A percentile compares a stretch with the other conserved stretches of the same genome.
Evolutionary conservation across 2,888 invertebrate species (phyloP).

Genomic region (Rhynchonema sp.): DNA sequence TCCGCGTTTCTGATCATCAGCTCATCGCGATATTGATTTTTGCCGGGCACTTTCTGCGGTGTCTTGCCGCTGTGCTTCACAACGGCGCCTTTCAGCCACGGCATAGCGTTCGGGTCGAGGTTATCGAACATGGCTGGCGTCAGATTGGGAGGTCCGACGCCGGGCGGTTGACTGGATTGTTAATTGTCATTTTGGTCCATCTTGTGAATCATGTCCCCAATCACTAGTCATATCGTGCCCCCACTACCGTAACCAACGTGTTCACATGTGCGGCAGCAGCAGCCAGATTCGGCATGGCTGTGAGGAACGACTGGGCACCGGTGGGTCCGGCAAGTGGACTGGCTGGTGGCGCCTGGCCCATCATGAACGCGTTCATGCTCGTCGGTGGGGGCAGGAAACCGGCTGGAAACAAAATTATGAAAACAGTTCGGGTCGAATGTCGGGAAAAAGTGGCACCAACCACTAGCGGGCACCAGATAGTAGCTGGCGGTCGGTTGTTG

Average conservation of each 20-base stretch:
- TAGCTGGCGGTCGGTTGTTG: slow-evolving; percentile 1
- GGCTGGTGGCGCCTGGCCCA: neutral
- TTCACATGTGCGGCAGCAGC: too few species aligned
- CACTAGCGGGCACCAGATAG: slow-evolving; percentile 7
- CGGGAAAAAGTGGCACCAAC: too few species aligned
- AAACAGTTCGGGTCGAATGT: too few species aligned
- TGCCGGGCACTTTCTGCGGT: slow-evolving; percentile 48
- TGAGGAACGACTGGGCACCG: neutral
- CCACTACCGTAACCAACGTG: too few species aligned
- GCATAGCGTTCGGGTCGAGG: too few species aligned
- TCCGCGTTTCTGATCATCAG: slow-evolving; percentile 82
- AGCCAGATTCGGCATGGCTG: too few species aligned
- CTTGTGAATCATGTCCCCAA: too few species aligned
- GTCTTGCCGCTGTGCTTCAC: slow-evolving; percentile 47
- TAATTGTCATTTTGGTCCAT: too few species aligned
- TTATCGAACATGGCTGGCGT: too few species aligned
- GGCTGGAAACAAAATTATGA: neutral
- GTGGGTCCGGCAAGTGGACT: neutral
- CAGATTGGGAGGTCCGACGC: too few species aligned
- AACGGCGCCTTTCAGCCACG: slow-evolving; percentile 44
- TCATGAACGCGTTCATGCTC: neutral
- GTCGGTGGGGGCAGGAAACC: neutral
- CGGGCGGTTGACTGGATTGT: too few species aligned
- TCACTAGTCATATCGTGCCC: too few species aligned
- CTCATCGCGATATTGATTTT: slow-evolving; percentile 83